Base-by-base conservation (phyloP, 2,888 invertebrate genomes). In the Therioaphis trifolii region DNA sequence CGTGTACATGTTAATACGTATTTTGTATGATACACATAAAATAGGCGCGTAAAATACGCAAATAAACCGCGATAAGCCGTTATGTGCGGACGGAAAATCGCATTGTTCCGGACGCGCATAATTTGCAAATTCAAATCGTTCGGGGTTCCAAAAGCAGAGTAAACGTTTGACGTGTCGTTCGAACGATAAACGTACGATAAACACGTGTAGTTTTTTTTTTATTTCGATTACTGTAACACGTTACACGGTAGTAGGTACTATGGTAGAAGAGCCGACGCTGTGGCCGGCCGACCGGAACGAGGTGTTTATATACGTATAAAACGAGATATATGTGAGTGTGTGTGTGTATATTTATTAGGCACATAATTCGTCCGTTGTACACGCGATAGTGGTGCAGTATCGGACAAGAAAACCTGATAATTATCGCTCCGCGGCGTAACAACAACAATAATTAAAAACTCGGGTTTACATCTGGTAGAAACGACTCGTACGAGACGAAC, bases 231-330 rank as follows among this genome's bases (percentile, higher is more conserved):
- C 35, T 35, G 35, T 35, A 35, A 35, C 35, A 35, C 35, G 35
- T 3, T 35, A n/a, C n/a, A n/a, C n/a, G n/a, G n/a, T n/a, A n/a
- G n/a, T n/a, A 12, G n/a, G 14, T 29, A 29, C 71, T n/a, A 72
- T 55, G 24, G 5, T 27, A 2, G 29, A 29, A 49, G 49, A 78
- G 35, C 66, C 52, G 66, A 78, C 77, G 66, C 66, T 52, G 35
- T 21, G 77, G 77, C 35, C 77, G 66, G 52, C 66, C 77, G 66
- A 49, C 77, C 52, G 66, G 77, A 78, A 78, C 77, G 77, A 21
- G 18, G 21, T 55, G 9, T 9, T 21, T n/a, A 18, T 52, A 52
- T 7, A n/a, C 52, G n/a, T 52, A n/a, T n/a, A n/a, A n/a, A n/a
- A n/a, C n/a, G n/a, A n/a, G n/a, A n/a, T 52, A 21, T n/a, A 52